Percentiles rank a stretch among this genome's conserved stretches.
These are phyloP conservation scores for Melinaea marsaeus DNA, from an alignment of 2,888 invertebrate genomes.

Conservation along the genomic window DNA sequence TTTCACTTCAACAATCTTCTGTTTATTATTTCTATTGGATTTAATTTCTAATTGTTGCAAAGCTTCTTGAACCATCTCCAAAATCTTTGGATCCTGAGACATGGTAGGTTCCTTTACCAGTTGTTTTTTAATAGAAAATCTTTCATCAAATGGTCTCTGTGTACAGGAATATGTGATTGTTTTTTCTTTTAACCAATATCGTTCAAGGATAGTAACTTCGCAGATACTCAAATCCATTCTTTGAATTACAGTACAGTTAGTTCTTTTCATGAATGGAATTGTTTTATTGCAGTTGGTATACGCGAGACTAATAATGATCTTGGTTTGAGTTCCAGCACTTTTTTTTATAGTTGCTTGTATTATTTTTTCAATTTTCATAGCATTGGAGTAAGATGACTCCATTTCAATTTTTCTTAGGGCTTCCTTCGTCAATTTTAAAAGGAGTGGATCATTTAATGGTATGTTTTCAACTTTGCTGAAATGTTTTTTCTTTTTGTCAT, in stretches of 20 bases:
- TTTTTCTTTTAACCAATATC: conserved; percentile 47
- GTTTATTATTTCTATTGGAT: conserved; percentile 53
- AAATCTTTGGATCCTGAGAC: conserved; percentile 43
- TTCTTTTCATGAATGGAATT: conserved; percentile 38
- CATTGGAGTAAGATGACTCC: conserved; percentile 43
- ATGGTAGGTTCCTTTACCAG: conserved; percentile 30
- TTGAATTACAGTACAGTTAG: conserved; percentile 47
- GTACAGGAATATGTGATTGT: conserved; percentile 51
- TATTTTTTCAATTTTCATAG: conserved; percentile 49
- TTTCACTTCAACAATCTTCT: conserved; percentile 58
- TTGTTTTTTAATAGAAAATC: conserved; percentile 39
- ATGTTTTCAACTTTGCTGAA: conserved; percentile 39
- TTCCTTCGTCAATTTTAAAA: conserved; percentile 43
- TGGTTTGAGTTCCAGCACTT: conserved; percentile 51
- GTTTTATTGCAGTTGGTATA: conserved; percentile 54
- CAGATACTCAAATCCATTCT: conserved; percentile 52
- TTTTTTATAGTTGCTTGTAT: conserved; percentile 48
- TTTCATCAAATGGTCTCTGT: conserved; percentile 45
- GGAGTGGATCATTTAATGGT: conserved; percentile 48
- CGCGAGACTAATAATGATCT: conserved; percentile 46
- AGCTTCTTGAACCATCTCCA: conserved; percentile 56
- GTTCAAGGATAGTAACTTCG: conserved; percentile 51
- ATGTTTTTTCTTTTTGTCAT: conserved; percentile 42
- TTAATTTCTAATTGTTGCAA: conserved; percentile 57
- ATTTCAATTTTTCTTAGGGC: conserved; percentile 54